Evolutionary conservation across 2,797 vertebrate species (phyloP), one percentile per base, ranked within the genome.

Genomic region (Danio tinwini): DNA sequence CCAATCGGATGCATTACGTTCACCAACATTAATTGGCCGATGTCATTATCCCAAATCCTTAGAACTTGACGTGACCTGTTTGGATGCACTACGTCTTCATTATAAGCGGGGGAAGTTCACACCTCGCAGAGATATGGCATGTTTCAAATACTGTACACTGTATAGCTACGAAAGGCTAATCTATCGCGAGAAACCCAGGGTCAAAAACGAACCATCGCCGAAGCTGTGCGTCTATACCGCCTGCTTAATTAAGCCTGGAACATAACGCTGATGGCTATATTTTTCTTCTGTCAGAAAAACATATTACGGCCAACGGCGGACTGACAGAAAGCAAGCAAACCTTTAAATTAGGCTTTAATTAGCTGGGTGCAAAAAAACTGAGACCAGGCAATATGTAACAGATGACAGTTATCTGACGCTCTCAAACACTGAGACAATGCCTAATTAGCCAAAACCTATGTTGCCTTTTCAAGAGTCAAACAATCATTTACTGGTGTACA

Each of bases 201-300:
- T 81, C 83, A 81, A 73, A 29, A 86, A 81, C 61, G 37, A 78
- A 73, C 70, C 50, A 37, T 16, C 52, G 17, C 71, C 69, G 69
- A 75, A 73, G 47, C 59, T 59, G 55, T 12, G 40, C 44, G 55
- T 78, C 61, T 72, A 69, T 74, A 67, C 64, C 47, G 45, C 75
- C 80, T 73, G 53, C 81, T 84, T 86, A 86, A 87, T 86, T 86
- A 86, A 84, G 65, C 74, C 67, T 55, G 68, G 59, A 82, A 84
- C 53, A 80, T 74, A 83, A 80, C 69, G 12, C 76, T 81, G 74
- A 82, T 78, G 71, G 67, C 76, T 59, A 74, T 78, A 80, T 80
- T 82, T 79, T 74, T 76, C 49, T 61, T 55, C 74, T 84, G 72
- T 70, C 76, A 82, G 71, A 80, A 64, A 82, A 79, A 82, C 53